Evolutionary conservation across 1,140 invertebrate genomes (phyloP), one percentile per base, ranked within the genome.

Genomic region (Anastrepha ludens): DNA sequence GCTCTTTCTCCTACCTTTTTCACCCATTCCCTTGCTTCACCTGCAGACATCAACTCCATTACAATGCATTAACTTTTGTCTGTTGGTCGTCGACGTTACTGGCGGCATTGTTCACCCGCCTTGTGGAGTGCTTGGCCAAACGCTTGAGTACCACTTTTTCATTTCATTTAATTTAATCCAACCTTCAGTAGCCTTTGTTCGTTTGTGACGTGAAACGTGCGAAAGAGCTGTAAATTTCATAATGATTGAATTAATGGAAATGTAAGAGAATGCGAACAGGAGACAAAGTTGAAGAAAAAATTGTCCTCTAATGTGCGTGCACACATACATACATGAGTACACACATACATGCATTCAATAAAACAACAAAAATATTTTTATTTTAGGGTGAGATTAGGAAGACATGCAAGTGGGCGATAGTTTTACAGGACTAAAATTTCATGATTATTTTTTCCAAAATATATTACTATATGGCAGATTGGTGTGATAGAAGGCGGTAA

Each of bases 171-270:
- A 58, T 55, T 81, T 81, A 13, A 55, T 39, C 85, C 55, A 11
- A 59, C 59, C 58, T 50, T 44, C 17, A 9, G 9, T 17, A 44
- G 2, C 5, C 58, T 62, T 65, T 62, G 58, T 86, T 50, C 44
- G 62, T 86, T 86, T 65, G 50, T 65, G 62, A 86, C 58, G 11
- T 65, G 62, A 62, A 92, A 92, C 91, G 91, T 92, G 91, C 90
- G 89, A 88, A 91, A 91, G 90, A 90, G 90, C 91, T 88, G 87
- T 88, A 88, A 74, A 89, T 87, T 89, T 20, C 85, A 88, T 89
- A 88, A 90, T 88, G 64, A 64, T 65, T 74, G 62, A 86, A 65
- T 60, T 86, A 86, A 86, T 81, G 47, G 13, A 58, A 81, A 81
- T 55, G 74, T 47, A 55, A 29, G 47, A 81, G 74, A 81, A 55